These are phyloP conservation scores for Tanytarsus gracilentus DNA, from an alignment of 2,888 invertebrate species.

Conservation along the genomic window DNA sequence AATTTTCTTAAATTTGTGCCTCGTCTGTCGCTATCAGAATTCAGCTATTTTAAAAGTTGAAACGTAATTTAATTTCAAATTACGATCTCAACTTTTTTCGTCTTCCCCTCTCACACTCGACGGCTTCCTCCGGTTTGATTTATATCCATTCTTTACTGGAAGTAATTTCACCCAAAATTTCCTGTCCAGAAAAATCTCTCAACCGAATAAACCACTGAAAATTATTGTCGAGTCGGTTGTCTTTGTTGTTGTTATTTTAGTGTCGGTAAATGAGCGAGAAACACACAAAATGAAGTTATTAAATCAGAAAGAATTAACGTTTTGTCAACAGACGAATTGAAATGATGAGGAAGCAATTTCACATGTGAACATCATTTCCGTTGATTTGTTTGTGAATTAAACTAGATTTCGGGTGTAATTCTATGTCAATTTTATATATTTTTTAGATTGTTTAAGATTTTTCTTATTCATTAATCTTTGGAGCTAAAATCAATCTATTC, in stretches of 20 bases:
- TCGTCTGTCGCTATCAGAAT: neutral
- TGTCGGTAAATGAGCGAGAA: neutral
- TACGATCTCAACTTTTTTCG: constrained; percentile 5
- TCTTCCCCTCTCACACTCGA: neutral
- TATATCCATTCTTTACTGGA: neutral
- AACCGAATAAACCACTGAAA: constrained; percentile 26
- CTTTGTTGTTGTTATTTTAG: neutral
- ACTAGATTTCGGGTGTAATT: too few species aligned
- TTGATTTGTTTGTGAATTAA: too few species aligned
- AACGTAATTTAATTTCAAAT: constrained; percentile 25
- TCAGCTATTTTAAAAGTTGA: neutral
- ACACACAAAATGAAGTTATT: constrained; percentile 18
- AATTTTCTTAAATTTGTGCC: constrained; percentile 3
- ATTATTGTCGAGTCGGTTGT: neutral
- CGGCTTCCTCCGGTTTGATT: constrained; percentile 19
- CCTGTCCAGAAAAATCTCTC: constrained; percentile 23
- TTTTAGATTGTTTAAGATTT: too few species aligned
- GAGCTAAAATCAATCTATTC: too few species aligned
- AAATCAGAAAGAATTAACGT: constrained; percentile 12
- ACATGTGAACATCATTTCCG: too few species aligned
- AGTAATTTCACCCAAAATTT: constrained; percentile 22
- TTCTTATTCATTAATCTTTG: too few species aligned
- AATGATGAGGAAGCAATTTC: too few species aligned
- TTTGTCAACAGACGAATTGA: neutral
- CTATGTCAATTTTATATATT: too few species aligned